These are phyloP conservation scores for Seladonia tumulorum DNA, from an alignment of 2,888 invertebrate species.

Conservation along the genomic window DNA sequence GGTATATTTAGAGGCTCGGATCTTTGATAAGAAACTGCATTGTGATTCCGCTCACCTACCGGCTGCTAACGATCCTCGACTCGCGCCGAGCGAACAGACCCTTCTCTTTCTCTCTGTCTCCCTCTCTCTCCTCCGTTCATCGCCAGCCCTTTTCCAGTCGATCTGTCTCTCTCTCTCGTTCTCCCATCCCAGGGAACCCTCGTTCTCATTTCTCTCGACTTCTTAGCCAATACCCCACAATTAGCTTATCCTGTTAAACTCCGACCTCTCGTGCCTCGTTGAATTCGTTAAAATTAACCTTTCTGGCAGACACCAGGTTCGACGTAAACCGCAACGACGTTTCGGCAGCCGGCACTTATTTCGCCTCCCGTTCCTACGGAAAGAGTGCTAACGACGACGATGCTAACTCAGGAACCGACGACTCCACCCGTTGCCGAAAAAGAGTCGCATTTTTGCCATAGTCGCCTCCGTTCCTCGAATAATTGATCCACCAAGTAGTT, in stretches of 20 bases:
- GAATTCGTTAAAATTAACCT: slow-evolving; percentile 83
- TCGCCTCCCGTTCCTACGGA: slow-evolving; percentile 54
- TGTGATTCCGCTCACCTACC: slow-evolving; percentile 83
- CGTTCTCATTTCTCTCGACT: slow-evolving; percentile 77
- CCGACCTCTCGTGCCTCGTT: slow-evolving; percentile 78
- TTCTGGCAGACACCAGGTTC: slow-evolving; percentile 72
- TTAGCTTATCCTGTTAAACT: slow-evolving; percentile 84
- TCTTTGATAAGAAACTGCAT: slow-evolving; percentile 81
- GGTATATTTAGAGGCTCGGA: slow-evolving; percentile 59
- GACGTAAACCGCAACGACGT: slow-evolving; percentile 76
- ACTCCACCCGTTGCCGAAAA: neutral
- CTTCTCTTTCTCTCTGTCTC: slow-evolving; percentile 48
- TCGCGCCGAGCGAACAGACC: slow-evolving; percentile 69
- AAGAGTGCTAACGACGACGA: slow-evolving; percentile 68
- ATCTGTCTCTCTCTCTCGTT: slow-evolving; percentile 65
- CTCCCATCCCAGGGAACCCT: slow-evolving; percentile 31
- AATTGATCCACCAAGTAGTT: neutral
- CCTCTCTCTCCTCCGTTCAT: slow-evolving; percentile 29
- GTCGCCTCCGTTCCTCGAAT: neutral
- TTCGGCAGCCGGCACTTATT: slow-evolving; percentile 66
- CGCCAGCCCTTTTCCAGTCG: neutral
- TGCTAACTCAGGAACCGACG: slow-evolving; percentile 47
- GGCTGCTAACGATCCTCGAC: slow-evolving; percentile 83
- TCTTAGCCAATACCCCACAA: slow-evolving; percentile 84
- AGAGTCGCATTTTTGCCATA: neutral